Conservation (phyloP, 2,888 invertebrate genomes). For the Mimas tiliae region DNA sequence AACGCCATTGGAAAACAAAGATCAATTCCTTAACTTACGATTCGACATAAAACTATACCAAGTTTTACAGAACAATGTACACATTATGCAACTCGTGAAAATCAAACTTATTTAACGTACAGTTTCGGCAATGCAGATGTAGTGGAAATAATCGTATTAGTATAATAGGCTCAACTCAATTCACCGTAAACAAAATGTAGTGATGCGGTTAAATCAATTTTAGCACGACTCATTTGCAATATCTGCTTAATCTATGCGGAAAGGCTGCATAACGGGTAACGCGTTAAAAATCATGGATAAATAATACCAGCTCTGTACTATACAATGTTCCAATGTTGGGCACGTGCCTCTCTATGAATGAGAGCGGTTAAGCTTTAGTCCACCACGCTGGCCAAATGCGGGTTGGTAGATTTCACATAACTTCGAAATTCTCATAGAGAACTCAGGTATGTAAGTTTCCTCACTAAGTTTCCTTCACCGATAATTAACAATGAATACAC, state of each 20-base stretch:
- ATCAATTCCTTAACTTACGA: not conserved
- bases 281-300: slow-evolving; percentile 34
- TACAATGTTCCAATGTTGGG: too few relatives aligned
- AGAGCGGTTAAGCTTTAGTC: too few relatives aligned
- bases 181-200: slow-evolving; percentile 51
- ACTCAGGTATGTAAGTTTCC: too few relatives aligned
- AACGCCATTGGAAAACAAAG: not conserved
- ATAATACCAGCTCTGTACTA: not conserved
- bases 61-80: slow-evolving; percentile 19
- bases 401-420: too few relatives aligned
- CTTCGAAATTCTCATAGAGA: too few relatives aligned
- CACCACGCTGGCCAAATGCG: too few relatives aligned
- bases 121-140: slow-evolving; percentile 32
- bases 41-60: not conserved
- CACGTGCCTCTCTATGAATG: too few relatives aligned
- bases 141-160: slow-evolving; percentile 38
- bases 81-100: slow-evolving; percentile 16
- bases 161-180: slow-evolving; percentile 43
- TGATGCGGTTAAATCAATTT: slow-evolving; percentile 59
- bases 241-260: slow-evolving; percentile 44
- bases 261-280: slow-evolving; percentile 31
- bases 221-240: slow-evolving; percentile 60
- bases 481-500: too few relatives aligned
- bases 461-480: too few relatives aligned
- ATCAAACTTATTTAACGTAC: slow-evolving; percentile 26